These are phyloP conservation scores for Percopsis transmontana DNA, from an alignment of 2,113 vertebrate species.

Conservation along the genomic window DNA sequence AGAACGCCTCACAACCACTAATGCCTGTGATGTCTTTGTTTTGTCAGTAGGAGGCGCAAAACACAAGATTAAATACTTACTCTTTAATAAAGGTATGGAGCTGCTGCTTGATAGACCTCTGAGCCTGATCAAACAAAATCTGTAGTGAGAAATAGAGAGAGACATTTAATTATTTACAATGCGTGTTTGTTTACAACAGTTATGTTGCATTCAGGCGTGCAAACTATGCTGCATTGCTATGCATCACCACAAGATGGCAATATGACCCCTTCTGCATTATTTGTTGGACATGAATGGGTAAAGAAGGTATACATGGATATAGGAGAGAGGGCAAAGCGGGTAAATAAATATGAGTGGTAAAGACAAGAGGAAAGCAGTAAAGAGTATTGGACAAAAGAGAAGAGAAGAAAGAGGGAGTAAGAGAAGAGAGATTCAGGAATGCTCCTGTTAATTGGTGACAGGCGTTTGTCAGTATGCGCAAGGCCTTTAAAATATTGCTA, in stretches of 20 bases:
- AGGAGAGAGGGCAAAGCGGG: neutral
- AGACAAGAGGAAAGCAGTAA: neutral
- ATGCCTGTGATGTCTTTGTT: neutral
- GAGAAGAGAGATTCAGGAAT: neutral
- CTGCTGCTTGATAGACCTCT: constrained; percentile 97
- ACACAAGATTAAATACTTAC: constrained; percentile 80
- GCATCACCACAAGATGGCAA: constrained; percentile 52
- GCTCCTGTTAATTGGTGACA: too few relatives aligned
- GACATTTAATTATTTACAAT: neutral
- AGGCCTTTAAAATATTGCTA: too few relatives aligned
- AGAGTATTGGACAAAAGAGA: constrained; percentile 11
- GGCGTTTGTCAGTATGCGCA: too few relatives aligned
- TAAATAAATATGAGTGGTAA: neutral
- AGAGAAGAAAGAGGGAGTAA: neutral
- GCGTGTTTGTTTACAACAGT: neutral
- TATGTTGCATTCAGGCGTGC: neutral
- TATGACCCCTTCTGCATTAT: constrained; percentile 8
- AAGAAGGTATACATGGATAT: neutral
- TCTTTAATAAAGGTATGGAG: constrained; percentile 98
- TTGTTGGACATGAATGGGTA: neutral
- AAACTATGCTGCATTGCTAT: neutral
- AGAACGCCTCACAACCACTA: neutral
- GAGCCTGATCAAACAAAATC: constrained; percentile 98
- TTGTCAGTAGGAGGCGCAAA: neutral
- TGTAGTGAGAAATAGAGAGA: constrained; percentile 63